phyloP scores from a whole-genome alignment of 2,888 invertebrate species.

The Dichetophora obliterata region DNA sequence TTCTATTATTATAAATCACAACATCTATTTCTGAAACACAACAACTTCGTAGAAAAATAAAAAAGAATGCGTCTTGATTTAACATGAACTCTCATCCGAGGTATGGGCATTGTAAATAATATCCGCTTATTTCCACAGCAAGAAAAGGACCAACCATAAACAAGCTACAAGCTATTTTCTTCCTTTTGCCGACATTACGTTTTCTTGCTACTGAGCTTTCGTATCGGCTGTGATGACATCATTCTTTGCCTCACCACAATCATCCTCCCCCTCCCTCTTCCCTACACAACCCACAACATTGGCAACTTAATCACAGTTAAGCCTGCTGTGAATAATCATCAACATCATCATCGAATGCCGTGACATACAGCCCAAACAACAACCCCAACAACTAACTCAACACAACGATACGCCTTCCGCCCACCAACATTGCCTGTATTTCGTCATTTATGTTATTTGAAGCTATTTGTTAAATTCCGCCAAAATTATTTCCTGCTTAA shows the following conservation, averaged over 20 bases:
- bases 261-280: background rate
- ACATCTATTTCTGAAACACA: too few species aligned
- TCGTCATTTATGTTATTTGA: background rate
- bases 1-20: too few species aligned
- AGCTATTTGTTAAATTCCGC: slow-evolving; percentile 7
- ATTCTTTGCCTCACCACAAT: background rate
- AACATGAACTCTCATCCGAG: too few species aligned
- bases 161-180: too few species aligned
- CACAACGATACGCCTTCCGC: background rate
- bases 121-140: too few species aligned
- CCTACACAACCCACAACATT: background rate
- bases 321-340: slow-evolving; percentile 23
- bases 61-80: too few species aligned
- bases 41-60: too few species aligned
- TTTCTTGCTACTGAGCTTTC: too few species aligned
- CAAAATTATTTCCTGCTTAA: slow-evolving; percentile 6
- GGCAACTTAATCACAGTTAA: slow-evolving; percentile 23
- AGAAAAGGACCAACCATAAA: too few species aligned
- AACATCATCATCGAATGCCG: background rate
- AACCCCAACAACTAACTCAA: too few species aligned
- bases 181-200: background rate
- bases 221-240: background rate
- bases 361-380: background rate
- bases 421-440: background rate
- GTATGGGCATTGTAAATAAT: too few species aligned